These are phyloP conservation scores for Pardosa pseudoannulata DNA, from an alignment of 2,888 invertebrate species.

Conservation along the genomic window DNA sequence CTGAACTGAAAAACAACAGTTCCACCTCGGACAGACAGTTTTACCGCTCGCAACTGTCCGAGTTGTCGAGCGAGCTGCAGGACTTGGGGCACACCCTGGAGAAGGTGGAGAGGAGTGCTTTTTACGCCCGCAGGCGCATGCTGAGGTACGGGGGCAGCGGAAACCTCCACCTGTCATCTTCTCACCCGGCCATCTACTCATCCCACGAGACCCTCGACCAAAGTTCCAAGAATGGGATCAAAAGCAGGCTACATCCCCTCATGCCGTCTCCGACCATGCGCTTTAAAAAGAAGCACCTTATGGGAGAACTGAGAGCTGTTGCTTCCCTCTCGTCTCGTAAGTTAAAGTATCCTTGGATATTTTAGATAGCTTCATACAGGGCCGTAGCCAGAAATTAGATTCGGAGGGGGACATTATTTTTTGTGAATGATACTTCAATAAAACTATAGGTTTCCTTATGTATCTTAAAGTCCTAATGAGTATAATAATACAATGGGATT, in stretches of 20 bases:
- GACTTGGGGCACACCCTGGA: constrained; percentile 40
- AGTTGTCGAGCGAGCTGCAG: constrained; percentile 46
- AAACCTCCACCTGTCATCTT: constrained; percentile 18
- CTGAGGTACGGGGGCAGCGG: constrained; percentile 21
- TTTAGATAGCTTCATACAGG: no score
- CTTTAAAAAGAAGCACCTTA: constrained; percentile 34
- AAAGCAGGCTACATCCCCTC: constrained; percentile 29
- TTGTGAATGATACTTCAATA: no score
- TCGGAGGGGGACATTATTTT: no score
- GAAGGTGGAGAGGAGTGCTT: constrained; percentile 33
- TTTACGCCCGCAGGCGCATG: constrained; percentile 27
- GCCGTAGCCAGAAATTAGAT: no score
- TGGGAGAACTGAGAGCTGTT: constrained; percentile 46
- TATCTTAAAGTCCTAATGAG: no score
- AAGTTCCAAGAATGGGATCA: constrained; percentile 27
- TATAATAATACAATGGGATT: no score
- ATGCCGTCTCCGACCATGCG: constrained; percentile 25
- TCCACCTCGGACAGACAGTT: constrained; percentile 37
- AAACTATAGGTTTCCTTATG: no score
- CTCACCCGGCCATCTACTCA: constrained; percentile 22
- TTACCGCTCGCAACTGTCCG: constrained; percentile 42
- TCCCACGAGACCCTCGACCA: constrained; percentile 31
- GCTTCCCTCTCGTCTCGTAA: constrained; percentile 53
- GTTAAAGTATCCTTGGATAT: no score
- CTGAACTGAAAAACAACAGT: background rate